Evolutionary conservation across 2,113 vertebrate species (phyloP), one percentile per base, ranked within the genome.

Genomic region (mouse (Mus musculus)): DNA sequence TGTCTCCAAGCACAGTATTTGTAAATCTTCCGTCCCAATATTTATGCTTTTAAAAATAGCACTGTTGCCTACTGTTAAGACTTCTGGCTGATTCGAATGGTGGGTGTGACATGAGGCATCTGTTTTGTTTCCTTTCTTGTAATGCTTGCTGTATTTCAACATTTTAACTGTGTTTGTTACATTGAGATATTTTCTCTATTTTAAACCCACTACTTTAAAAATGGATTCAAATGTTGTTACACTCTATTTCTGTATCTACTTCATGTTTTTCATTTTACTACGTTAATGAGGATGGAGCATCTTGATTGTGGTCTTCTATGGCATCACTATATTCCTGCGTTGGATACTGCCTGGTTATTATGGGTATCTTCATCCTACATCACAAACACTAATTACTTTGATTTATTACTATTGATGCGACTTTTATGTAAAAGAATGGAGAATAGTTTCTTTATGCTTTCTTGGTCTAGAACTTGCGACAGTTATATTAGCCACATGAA

Each of bases 11-110:
- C 36, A 54, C 36, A 63, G 19, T 86, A 24, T 30, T 81, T 95
- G 95, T 61, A 14, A 42, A 72, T 90, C 24, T 56, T 87, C 33
- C 10, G 46, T 89, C 42, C 24, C 30, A 71, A 76, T 63, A 92
- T 85, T 95, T 92, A 73, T 92, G 54, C 39, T 94, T 91, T 88
- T 36, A 46, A 95, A 87, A 82, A 54, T 71, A 72, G 13, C 71
- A 61, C 72, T 78, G 72, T 59, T 92, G 61, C n/a, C 11, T 77
- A 30, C 86, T 72, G 67, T 73, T 72, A 67, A 91, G 39, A 80
- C 5, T 1, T 67, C 61, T 73, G 30, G 46, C n/a, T 28, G 89
- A 61, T 65, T 90, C 80, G 14, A 67, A 65, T 59, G 72, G 20
- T 16, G 42, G 78, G 69, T 30, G 46, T 89, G 42, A 75, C 39